Conservation (phyloP, 2,888 invertebrate species). For the Drosophila kambysellisi region DNA sequence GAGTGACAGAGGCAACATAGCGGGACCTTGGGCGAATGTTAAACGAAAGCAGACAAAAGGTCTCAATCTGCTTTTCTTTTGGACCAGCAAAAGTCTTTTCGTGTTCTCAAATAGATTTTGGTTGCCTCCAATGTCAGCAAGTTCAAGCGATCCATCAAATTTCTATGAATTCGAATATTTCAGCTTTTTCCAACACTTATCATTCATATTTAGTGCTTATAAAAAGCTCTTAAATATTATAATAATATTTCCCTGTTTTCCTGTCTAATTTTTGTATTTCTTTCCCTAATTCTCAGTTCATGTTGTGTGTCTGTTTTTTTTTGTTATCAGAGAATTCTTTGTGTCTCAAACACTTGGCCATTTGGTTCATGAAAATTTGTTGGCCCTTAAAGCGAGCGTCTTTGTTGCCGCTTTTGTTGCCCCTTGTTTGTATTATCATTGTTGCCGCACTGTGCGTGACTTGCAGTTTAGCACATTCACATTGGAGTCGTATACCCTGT, state of each 20-base stretch:
- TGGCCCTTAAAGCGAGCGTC: slow-evolving; percentile 56
- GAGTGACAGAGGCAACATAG: slow-evolving; percentile 12
- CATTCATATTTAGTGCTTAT: neutral
- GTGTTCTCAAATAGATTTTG: slow-evolving; percentile 1
- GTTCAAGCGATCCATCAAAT: slow-evolving; percentile 23
- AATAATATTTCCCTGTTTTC: slow-evolving; percentile 13
- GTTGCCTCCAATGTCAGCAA: slow-evolving; percentile 3
- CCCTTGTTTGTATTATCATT: slow-evolving; percentile 7
- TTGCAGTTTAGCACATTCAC: slow-evolving; percentile 9
- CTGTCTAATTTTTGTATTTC: slow-evolving; percentile 32
- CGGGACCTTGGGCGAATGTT: slow-evolving; percentile 45
- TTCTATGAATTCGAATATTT: slow-evolving; percentile 6
- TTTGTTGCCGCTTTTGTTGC: slow-evolving; percentile 29
- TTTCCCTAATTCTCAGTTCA: slow-evolving; percentile 11
- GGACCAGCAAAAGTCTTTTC: neutral
- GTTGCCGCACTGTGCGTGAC: slow-evolving; percentile 41
- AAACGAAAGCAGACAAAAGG: neutral
- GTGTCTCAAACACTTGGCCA: slow-evolving; percentile 32
- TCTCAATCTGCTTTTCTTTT: neutral
- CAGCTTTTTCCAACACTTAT: neutral
- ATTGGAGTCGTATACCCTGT: neutral
- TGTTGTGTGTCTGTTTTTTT: slow-evolving; percentile 13
- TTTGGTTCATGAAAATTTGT: slow-evolving; percentile 49
- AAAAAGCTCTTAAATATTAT: neutral
- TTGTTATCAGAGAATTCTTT: slow-evolving; percentile 22